Percentiles rank a stretch among this genome's conserved stretches.
phyloP scores from a whole-genome alignment of 2,113 vertebrate genomes.

The Amphiprion percula region DNA sequence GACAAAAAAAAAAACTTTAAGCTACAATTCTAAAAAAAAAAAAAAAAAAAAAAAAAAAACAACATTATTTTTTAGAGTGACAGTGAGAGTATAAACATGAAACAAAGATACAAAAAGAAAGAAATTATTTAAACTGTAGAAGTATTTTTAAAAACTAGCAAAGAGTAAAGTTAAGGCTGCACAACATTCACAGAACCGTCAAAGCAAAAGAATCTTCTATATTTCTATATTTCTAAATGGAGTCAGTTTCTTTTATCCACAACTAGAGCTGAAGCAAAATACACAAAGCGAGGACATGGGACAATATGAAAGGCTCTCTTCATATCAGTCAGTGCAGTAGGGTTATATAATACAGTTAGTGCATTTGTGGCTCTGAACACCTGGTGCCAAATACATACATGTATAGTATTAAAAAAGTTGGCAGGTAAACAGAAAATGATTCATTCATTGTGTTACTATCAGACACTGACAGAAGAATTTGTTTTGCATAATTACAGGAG shows the following conservation, averaged over 20 bases:
- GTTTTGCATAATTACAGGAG: constrained; percentile 15
- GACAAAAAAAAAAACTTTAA: too few relatives aligned
- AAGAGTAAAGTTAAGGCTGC: too few relatives aligned
- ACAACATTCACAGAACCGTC: too few relatives aligned
- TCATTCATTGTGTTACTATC: neutral
- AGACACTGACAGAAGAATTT: neutral
- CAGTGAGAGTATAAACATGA: too few relatives aligned
- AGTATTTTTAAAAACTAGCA: too few relatives aligned
- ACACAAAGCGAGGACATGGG: neutral
- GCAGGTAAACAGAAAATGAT: constrained; percentile 29
- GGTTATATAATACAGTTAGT: neutral
- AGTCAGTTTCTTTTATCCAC: neutral
- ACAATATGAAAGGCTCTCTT: neutral
- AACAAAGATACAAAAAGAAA: too few relatives aligned
- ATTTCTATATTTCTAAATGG: too few relatives aligned
- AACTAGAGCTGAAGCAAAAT: neutral
- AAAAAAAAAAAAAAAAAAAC: too few relatives aligned
- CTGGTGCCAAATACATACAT: neutral
- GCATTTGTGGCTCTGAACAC: neutral
- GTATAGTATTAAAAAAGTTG: neutral
- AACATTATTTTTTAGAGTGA: too few relatives aligned
- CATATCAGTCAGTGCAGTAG: neutral
- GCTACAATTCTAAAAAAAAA: too few relatives aligned
- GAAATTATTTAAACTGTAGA: too few relatives aligned
- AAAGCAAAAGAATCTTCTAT: too few relatives aligned